These are phyloP conservation scores for Prunella himalayana DNA, from an alignment of 2,113 vertebrate species.

Conservation along the genomic window DNA sequence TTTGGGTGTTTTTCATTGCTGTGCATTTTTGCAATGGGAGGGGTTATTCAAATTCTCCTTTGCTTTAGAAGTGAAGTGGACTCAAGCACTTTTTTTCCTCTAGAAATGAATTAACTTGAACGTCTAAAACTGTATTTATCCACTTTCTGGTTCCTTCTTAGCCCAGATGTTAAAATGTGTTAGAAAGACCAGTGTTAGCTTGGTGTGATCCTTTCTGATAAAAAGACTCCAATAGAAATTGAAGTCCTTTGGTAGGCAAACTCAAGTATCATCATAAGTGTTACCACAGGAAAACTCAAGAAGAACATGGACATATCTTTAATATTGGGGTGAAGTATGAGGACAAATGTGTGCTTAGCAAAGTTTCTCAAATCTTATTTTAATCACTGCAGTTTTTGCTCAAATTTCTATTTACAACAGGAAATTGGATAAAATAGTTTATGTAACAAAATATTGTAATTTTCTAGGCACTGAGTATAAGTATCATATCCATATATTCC, in stretches of 20 bases:
- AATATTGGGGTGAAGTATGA: not conserved
- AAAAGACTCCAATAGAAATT: not conserved
- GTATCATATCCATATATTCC: not conserved
- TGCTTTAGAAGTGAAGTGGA: not conserved
- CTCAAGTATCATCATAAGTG: not conserved
- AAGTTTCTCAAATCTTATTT: not conserved
- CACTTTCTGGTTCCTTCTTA: not conserved
- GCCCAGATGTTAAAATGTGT: not conserved
- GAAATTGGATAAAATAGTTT: not conserved
- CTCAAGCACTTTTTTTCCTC: not conserved
- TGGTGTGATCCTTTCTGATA: not conserved
- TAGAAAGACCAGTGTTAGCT: not conserved
- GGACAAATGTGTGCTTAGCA: not conserved
- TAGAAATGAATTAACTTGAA: not conserved
- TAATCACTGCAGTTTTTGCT: not conserved
- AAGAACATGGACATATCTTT: not conserved
- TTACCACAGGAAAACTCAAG: not conserved
- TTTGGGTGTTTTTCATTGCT: not conserved
- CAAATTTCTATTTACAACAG: not conserved
- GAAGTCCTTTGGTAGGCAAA: not conserved
- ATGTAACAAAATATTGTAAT: not conserved
- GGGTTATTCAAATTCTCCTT: not conserved
- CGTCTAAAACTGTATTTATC: not conserved
- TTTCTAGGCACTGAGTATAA: not conserved
- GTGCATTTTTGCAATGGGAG: not conserved